Base-by-base conservation (phyloP, 2,113 vertebrate species). In the Barnardius zonarius region DNA sequence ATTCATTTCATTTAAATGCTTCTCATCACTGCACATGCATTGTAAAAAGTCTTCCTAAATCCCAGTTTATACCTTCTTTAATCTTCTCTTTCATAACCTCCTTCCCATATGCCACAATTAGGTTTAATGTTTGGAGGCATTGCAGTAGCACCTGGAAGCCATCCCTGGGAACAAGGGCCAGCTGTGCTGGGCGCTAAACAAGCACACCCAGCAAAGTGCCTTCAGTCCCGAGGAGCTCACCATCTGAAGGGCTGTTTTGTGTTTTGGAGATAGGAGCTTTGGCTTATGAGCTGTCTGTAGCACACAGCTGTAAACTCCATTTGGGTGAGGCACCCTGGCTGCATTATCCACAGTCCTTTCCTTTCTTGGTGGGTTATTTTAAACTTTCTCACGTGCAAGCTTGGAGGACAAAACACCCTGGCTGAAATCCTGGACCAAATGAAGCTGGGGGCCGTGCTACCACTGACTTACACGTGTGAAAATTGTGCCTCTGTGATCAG, bases 401-500 rank as follows among this genome's bases (percentile, higher is more conserved):
- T 69, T 13, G 1, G 24, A 66, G 70, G 33, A 59, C 44, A 76
- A 96, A 95, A 25, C 17, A 39, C 31, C 31, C 52, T 62, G 57
- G 31, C 35, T 94, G 83, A 78, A 87, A 70, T 76, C 31, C 39
- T 90, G 67, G 13, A 18, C 23, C 33, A 59, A n/a, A n/a, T 15
- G 48, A 83, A 70, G 18, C 5, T 2, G 1, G 11, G 12, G 11
- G 7, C 54, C 70, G 13, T 22, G 54, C 52, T 92, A 61, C 27
- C 24, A 14, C 10, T 67, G 37, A 70, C 13, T 89, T 63, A 33
- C 13, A 9, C 3, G 6, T 9, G 16, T 46, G 52, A 86, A 89
- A 62, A 72, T 10, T 68, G 31, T 80, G 54, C 6, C 22, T 55
- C 22, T 0, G 0, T 37, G 10, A 33, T 27, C 35, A 69, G 27